A percentile compares a stretch with the other conserved stretches of the same genome.
Evolutionary conservation across 1,140 invertebrate species (phyloP).

Genomic region (Penaeus japonicus): DNA sequence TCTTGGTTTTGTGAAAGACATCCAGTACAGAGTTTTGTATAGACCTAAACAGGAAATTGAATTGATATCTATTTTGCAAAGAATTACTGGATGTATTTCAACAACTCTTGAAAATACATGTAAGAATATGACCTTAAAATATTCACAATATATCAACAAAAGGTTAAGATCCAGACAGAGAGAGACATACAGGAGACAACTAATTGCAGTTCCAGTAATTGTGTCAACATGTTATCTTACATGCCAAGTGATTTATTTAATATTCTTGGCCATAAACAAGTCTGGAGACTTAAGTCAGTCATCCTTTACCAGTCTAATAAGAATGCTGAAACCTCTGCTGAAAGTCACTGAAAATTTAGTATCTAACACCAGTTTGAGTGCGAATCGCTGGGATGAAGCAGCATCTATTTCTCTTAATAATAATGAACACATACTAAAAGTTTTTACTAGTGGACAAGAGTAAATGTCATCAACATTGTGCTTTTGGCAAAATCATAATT

Average conservation of each 20-base stretch:
- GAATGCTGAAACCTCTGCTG: too few species aligned
- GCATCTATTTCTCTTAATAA: too few species aligned
- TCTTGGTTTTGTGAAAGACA: not conserved
- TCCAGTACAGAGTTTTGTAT: constrained; percentile 9
- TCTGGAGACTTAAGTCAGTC: too few species aligned
- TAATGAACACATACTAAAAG: too few species aligned
- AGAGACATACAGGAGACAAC: constrained; percentile 31
- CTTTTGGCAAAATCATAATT: too few species aligned
- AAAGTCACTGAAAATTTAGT: too few species aligned
- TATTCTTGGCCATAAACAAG: not conserved
- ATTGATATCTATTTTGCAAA: not conserved
- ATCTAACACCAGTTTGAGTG: too few species aligned
- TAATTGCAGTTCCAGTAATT: constrained; percentile 14
- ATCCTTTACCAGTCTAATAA: too few species aligned
- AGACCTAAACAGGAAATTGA: constrained; percentile 23
- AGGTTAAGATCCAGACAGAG: constrained; percentile 28
- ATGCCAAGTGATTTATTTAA: not conserved
- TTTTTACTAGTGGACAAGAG: not conserved
- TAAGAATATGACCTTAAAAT: constrained; percentile 20
- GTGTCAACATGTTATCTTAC: not conserved
- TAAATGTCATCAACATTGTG: too few species aligned
- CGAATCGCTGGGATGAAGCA: too few species aligned
- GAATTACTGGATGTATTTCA: not conserved
- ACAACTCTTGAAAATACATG: constrained; percentile 4
- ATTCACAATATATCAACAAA: constrained; percentile 28